Evolutionary conservation across 2,113 vertebrate species (phyloP), one percentile per base, ranked within the genome.

Genomic region (Anolis carolinensis): DNA sequence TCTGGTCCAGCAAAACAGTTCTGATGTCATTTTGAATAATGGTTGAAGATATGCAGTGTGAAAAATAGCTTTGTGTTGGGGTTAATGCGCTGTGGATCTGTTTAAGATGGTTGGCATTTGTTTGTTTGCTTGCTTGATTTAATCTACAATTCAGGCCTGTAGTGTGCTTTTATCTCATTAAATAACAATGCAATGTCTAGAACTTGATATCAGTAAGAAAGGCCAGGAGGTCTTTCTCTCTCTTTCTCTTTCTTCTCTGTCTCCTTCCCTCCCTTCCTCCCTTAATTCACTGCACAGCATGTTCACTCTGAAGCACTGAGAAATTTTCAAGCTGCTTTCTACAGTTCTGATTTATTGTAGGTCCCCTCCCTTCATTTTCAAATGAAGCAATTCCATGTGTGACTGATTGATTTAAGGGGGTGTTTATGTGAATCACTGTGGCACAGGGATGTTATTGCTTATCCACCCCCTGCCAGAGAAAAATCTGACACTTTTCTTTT

Each of bases 401-500:
- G 87, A 90, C 92, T 93, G 93, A 93, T 89, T 83, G 48, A 86
- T 87, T 93, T 88, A 86, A 95, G 80, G 2, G 86, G 62, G 78
- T 91, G 92, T 95, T 95, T 94, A 93, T 88, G 87, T 34, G 83
- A 93, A 85, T 87, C 79, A 76, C 80, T 93, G 86, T 87, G 90
- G 89, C 89, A 89, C 88, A 93, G 82, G 89, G 92, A 92, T 93
- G 92, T 94, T 94, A 94, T 94, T 92, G 0, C 92, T 93, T 93
- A 94, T 87, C 90, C 92, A 89, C 91, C 91, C 91, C 94, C 94
- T 93, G 89, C 91, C 93, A 94, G 84, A 77, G 79, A 84, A 91
- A 92, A 95, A 95, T 95, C 92, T 91, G 92, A 94, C 89, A 92
- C 94, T 93, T 95, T 93, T 89, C 91, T 82, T 91, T 36, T 95